Conservation (phyloP, 92 coral and sea anemone species). For the Diadumene lineata region DNA sequence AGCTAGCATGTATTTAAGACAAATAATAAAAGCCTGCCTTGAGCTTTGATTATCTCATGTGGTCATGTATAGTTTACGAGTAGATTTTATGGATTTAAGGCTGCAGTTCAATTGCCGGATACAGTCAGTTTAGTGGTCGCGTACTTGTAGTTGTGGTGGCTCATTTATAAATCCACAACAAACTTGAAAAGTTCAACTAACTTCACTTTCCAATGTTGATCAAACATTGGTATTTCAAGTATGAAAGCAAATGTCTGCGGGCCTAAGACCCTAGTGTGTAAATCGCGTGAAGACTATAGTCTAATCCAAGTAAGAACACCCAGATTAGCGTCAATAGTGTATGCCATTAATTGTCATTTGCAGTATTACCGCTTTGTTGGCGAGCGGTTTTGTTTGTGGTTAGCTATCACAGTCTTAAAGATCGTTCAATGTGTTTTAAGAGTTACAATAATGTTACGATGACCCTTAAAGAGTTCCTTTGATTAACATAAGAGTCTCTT, state of each 20-base stretch:
- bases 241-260: slow-evolving; percentile 11
- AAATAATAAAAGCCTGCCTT: slow-evolving; percentile 35
- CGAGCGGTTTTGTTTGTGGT: slow-evolving; percentile 4
- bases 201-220: slow-evolving; percentile 18
- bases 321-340: slow-evolving; percentile 65
- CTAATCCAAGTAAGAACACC: slow-evolving; percentile 65
- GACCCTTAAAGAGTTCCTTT: slow-evolving; percentile 13
- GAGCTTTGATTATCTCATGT: slow-evolving; percentile 11
- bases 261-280: background rate
- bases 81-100: slow-evolving; percentile 25
- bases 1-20: slow-evolving; percentile 18
- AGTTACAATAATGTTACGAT: slow-evolving; percentile 1
- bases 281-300: slow-evolving; percentile 47
- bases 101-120: slow-evolving; percentile 23
- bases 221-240: slow-evolving; percentile 25
- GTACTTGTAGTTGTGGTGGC: slow-evolving; percentile 52
- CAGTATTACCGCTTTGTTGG: background rate
- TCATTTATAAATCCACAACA: too few relatives aligned
- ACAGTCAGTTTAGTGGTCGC: slow-evolving; percentile 13
- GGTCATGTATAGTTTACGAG: slow-evolving; percentile 12
- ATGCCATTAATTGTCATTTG: slow-evolving; percentile 13
- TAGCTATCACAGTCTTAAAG: background rate
- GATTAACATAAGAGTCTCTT: slow-evolving; percentile 2
- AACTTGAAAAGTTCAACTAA: slow-evolving; percentile 2
- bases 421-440: slow-evolving; percentile 10